These are phyloP conservation scores for Altica lythri DNA, from an alignment of 2,888 invertebrate genomes.

Conservation along the genomic window DNA sequence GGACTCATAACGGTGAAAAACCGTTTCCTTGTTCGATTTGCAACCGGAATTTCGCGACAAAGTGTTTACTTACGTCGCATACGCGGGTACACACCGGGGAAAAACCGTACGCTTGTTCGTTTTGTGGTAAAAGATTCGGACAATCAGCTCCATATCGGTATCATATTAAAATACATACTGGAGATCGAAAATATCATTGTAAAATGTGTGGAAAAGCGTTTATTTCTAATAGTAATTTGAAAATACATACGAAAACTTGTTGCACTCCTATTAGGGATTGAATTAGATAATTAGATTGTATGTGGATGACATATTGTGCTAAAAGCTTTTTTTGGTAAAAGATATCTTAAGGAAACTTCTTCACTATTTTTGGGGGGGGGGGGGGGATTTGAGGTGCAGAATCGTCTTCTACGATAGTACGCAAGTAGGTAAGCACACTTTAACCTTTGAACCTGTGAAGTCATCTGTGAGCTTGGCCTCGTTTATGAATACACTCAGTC, in stretches of 20 bases:
- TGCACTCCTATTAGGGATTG: slow-evolving; percentile 20
- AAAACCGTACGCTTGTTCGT: slow-evolving; percentile 43
- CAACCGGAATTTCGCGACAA: slow-evolving; percentile 62
- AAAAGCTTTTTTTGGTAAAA: too few species aligned
- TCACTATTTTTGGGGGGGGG: too few species aligned
- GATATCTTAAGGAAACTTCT: too few species aligned
- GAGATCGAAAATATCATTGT: slow-evolving; percentile 61
- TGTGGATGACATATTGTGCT: too few species aligned
- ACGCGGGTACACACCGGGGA: slow-evolving; percentile 46
- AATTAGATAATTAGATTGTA: too few species aligned
- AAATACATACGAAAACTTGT: slow-evolving; percentile 46
- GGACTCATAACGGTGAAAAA: slow-evolving; percentile 61
- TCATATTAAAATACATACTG: slow-evolving; percentile 65
- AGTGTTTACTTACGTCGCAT: slow-evolving; percentile 60
- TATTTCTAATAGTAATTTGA: slow-evolving; percentile 36
- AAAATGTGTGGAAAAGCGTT: slow-evolving; percentile 35
- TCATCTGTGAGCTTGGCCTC: too few species aligned
- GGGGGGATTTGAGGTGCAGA: too few species aligned
- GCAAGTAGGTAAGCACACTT: too few species aligned
- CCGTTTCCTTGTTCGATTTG: slow-evolving; percentile 50
- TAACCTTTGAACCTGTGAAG: too few species aligned
- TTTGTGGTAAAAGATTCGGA: slow-evolving; percentile 49
- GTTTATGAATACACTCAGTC: too few species aligned
- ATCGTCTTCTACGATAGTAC: too few species aligned
- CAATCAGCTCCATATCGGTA: slow-evolving; percentile 65